These are phyloP conservation scores for Lophotis ruficrista DNA, from an alignment of 2,113 vertebrate species.

Conservation along the genomic window DNA sequence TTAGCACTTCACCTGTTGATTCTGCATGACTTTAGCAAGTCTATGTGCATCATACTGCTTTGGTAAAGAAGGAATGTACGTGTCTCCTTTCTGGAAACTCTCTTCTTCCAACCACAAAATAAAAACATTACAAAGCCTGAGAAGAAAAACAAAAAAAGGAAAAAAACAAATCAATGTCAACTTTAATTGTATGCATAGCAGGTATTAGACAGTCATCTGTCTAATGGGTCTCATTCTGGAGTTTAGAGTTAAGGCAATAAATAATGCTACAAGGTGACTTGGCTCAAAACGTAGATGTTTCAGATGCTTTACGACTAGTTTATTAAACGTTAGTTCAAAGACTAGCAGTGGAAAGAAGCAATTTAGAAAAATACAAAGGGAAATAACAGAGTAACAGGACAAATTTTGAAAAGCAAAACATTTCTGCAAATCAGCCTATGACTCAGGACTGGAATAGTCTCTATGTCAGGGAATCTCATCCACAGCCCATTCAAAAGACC, in stretches of 20 bases:
- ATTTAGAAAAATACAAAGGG: neutral
- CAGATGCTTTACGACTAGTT: neutral
- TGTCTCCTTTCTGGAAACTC: conserved; percentile 90
- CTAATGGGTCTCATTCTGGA: neutral
- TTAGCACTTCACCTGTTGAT: conserved; percentile 79
- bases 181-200: neutral
- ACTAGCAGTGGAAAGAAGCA: neutral
- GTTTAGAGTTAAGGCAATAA: neutral
- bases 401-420: neutral
- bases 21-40: conserved; percentile 93
- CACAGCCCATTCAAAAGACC: neutral
- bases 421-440: neutral
- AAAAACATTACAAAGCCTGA: conserved; percentile 92
- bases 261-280: neutral
- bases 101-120: conserved; percentile 95
- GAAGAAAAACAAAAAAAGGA: neutral
- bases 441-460: neutral
- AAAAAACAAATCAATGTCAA: neutral
- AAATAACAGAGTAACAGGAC: neutral
- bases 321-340: neutral
- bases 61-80: conserved; percentile 91
- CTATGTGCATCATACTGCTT: conserved; percentile 90
- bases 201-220: neutral
- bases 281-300: neutral
- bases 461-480: neutral